A percentile compares a stretch with the other conserved stretches of the same genome.
phyloP scores from a whole-genome alignment of 2,888 invertebrate genomes.

The Candidula unifasciata region DNA sequence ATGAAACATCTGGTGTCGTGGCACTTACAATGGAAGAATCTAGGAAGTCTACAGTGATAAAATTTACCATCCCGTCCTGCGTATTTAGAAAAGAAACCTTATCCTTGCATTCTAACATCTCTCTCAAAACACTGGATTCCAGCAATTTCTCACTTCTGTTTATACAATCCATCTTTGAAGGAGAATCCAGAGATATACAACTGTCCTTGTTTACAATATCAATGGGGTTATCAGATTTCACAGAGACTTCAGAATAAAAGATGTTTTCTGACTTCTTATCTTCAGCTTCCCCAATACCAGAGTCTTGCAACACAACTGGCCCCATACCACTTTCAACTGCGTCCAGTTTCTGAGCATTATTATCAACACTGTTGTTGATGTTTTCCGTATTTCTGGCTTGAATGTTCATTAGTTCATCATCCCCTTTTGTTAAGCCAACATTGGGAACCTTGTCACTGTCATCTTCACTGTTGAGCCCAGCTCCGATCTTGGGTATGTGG shows the following conservation, averaged over 20 bases:
- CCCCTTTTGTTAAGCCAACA: background rate
- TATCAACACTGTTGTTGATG: background rate
- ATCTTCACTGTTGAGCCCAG: conserved; percentile 18
- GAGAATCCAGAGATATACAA: background rate
- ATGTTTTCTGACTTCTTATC: background rate
- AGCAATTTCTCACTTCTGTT: conserved; percentile 10
- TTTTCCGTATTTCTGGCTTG: background rate
- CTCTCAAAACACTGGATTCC: conserved; percentile 37
- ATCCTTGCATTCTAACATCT: conserved; percentile 37
- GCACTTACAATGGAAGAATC: conserved; percentile 28
- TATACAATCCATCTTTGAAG: background rate
- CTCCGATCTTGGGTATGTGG: conserved; percentile 59
- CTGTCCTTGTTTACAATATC: background rate
- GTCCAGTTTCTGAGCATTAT: background rate
- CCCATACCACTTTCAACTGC: background rate
- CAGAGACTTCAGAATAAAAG: background rate
- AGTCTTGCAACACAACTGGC: conserved; percentile 16
- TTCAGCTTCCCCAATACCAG: conserved; percentile 7
- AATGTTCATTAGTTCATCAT: conserved; percentile 6
- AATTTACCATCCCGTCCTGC: conserved; percentile 30
- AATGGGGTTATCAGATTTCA: background rate
- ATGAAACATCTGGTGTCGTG: background rate
- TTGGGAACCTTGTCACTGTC: background rate
- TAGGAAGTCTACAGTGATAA: conserved; percentile 43
- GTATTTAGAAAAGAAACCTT: conserved; percentile 37